Evolutionary conservation across 2,888 invertebrate species (phyloP).

Genomic region (Gymnocheta viridis): DNA sequence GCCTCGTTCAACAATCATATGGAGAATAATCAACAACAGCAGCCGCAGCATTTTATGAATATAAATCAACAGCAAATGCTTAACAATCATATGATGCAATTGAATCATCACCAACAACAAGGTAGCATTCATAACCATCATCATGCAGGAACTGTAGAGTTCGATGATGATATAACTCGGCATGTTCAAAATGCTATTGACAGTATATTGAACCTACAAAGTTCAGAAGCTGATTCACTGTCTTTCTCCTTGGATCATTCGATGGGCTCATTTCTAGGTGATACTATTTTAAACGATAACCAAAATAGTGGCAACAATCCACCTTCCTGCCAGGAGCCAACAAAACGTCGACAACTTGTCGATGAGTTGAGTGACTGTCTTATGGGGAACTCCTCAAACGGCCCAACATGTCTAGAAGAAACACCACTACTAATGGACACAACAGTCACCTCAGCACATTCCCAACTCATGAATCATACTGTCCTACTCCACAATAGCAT

Average conservation of each 20-base stretch:
- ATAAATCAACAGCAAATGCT: constrained; percentile 71
- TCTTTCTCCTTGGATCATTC: constrained; percentile 80
- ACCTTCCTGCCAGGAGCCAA: constrained; percentile 74
- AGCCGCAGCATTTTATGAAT: constrained; percentile 75
- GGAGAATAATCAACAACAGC: constrained; percentile 72
- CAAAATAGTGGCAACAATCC: constrained; percentile 72
- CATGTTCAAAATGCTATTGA: constrained; percentile 92
- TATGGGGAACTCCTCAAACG: constrained; percentile 75
- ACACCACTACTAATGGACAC: constrained; percentile 68
- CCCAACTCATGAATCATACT: constrained; percentile 71
- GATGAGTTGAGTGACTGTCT: constrained; percentile 81
- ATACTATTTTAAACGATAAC: constrained; percentile 79
- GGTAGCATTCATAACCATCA: constrained; percentile 69
- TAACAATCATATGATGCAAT: constrained; percentile 72
- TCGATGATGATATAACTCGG: constrained; percentile 87
- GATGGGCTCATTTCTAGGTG: constrained; percentile 81
- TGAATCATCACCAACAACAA: constrained; percentile 75
- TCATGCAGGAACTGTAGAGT: constrained; percentile 76
- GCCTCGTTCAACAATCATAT: constrained; percentile 46
- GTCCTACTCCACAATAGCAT: constrained; percentile 59
- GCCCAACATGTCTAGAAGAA: constrained; percentile 42
- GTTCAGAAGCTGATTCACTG: constrained; percentile 82
- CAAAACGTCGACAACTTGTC: constrained; percentile 74
- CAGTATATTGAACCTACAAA: constrained; percentile 88
- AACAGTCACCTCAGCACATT: constrained; percentile 72